Conservation (phyloP, 1,140 invertebrate genomes). For the Drosophila tani region DNA sequence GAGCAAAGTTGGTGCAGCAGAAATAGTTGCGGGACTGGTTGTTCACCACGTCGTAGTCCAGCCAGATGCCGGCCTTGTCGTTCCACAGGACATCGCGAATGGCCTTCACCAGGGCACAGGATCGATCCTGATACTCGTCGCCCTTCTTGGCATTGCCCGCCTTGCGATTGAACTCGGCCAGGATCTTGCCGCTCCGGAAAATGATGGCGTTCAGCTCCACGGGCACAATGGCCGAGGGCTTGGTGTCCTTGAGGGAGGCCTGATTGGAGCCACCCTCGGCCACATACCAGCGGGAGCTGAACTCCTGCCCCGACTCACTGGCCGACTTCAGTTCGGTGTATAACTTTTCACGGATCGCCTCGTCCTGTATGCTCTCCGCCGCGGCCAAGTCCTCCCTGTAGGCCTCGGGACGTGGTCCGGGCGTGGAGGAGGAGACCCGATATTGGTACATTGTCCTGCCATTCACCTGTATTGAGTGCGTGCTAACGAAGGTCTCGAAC, state of each 20-base stretch:
- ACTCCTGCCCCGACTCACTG: conserved; percentile 97
- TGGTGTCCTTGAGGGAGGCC: conserved; percentile 90
- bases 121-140: conserved; percentile 87
- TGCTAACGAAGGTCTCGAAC: conserved; percentile 91
- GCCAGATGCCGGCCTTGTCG: conserved; percentile 92
- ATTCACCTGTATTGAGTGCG: conserved; percentile 89
- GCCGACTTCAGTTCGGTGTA: conserved; percentile 94
- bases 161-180: conserved; percentile 89
- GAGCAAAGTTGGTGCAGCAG: conserved; percentile 93
- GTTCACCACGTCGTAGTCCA: conserved; percentile 92
- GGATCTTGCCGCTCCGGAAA: conserved; percentile 91
- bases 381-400: conserved; percentile 90
- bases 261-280: conserved; percentile 88
- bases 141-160: conserved; percentile 88
- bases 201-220: conserved; percentile 95
- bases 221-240: conserved; percentile 92
- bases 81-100: conserved; percentile 91
- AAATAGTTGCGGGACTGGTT: conserved; percentile 92
- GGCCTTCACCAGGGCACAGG: conserved; percentile 87
- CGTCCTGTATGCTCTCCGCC: conserved; percentile 86
- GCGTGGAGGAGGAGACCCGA: conserved; percentile 88
- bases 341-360: conserved; percentile 89
- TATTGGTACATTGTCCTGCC: conserved; percentile 90
- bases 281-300: conserved; percentile 95
- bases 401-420: conserved; percentile 94